Evolutionary conservation across 2,888 invertebrate genomes (phyloP).

Genomic region (Drosophila mimetica): DNA sequence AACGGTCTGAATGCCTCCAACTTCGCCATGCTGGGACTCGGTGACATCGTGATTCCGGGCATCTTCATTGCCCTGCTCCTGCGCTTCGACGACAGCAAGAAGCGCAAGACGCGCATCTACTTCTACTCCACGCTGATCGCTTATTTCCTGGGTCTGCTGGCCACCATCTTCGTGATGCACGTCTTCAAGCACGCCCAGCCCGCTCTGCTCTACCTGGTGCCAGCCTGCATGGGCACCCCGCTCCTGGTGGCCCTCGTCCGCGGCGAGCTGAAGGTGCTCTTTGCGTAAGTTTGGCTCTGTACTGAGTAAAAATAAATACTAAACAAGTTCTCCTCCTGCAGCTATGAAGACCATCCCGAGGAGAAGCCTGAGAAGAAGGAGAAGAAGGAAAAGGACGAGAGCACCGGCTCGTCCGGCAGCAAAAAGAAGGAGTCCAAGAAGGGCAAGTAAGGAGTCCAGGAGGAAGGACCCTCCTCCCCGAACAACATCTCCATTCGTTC

Average conservation of each 20-base stretch:
- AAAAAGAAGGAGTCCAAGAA: constrained; percentile 84
- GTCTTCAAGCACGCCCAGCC: constrained; percentile 99
- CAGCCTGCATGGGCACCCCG: constrained; percentile 97
- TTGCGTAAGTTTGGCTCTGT: constrained; percentile 88
- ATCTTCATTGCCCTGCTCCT: constrained; percentile 98
- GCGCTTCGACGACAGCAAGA: constrained; percentile 96
- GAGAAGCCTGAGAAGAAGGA: constrained; percentile 85
- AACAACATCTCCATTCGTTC: constrained; percentile 38
- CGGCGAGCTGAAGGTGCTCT: constrained; percentile 95
- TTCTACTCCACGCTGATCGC: constrained; percentile 96
- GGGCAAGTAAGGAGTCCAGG: constrained; percentile 74
- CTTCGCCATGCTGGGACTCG: constrained; percentile 99
- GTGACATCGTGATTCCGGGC: constrained; percentile 99
- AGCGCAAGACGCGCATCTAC: constrained; percentile 92
- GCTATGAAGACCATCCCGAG: constrained; percentile 89
- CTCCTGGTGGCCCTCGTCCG: constrained; percentile 93
- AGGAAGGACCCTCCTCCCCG: not conserved
- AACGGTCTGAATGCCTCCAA: constrained; percentile 95
- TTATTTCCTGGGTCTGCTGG: constrained; percentile 95
- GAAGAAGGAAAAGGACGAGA: constrained; percentile 75
- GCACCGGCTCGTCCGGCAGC: constrained; percentile 70
- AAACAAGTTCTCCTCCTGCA: constrained; percentile 65
- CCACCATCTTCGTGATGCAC: constrained; percentile 99
- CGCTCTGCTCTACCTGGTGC: constrained; percentile 97
- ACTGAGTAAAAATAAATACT: not conserved